Evolutionary conservation across 92 coral and sea anemone species (phyloP).

Genomic region (Isaurus tuberculatus): DNA sequence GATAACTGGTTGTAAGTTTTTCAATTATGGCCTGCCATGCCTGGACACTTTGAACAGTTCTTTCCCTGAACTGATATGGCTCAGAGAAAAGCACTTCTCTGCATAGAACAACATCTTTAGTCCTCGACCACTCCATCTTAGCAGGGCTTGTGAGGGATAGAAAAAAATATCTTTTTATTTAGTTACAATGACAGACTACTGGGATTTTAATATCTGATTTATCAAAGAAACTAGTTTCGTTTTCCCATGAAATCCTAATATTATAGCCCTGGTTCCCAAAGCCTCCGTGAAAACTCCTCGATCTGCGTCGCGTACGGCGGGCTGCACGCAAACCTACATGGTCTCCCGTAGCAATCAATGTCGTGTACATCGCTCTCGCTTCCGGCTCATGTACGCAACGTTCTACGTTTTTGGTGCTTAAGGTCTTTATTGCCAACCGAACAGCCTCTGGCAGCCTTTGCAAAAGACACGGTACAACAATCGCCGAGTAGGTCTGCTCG

Average conservation of each 20-base stretch:
- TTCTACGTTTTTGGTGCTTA: too few species aligned
- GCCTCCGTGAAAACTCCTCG: background rate
- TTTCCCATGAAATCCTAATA: background rate
- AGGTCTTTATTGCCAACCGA: background rate
- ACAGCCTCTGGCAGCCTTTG: background rate
- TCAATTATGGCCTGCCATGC: conserved; percentile 39
- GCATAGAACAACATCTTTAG: conserved; percentile 38
- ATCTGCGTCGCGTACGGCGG: too few species aligned
- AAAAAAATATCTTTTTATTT: conserved; percentile 21
- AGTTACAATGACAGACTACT: background rate
- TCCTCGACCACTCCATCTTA: conserved; percentile 48
- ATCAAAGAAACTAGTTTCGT: background rate
- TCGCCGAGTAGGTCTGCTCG: background rate
- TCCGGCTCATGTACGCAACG: too few species aligned
- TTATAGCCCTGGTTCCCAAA: background rate
- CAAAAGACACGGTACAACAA: background rate
- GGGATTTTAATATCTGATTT: background rate
- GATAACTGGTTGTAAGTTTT: conserved; percentile 17
- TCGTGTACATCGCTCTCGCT: too few species aligned
- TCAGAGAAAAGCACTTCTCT: conserved; percentile 43
- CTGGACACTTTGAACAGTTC: conserved; percentile 42
- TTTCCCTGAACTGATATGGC: conserved; percentile 48
- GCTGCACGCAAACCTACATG: background rate
- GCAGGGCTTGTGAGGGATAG: conserved; percentile 14
- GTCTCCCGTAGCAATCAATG: too few species aligned